These are phyloP conservation scores for Tinamus major DNA, from an alignment of 2,797 vertebrate species.

Conservation along the genomic window DNA sequence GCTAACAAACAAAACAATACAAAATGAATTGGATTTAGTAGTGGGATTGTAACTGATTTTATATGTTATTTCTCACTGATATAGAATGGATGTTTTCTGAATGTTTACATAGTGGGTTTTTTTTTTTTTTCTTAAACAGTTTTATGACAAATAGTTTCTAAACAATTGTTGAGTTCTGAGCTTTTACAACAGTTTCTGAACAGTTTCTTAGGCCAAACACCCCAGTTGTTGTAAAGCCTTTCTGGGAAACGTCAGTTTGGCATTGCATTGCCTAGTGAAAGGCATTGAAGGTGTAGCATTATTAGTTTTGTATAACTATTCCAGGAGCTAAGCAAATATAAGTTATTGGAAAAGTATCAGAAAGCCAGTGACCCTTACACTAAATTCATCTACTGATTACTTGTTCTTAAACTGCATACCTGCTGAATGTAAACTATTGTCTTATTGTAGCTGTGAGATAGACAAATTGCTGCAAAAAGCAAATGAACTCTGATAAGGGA, in stretches of 20 bases:
- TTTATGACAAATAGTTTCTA: neutral
- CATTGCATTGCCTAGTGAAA: neutral
- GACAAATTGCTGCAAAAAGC: constrained; percentile 4
- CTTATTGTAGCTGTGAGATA: neutral
- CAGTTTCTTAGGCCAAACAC: neutral
- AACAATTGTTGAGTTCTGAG: too few species aligned
- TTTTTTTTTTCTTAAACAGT: neutral
- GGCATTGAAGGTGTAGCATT: neutral
- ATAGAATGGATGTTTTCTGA: neutral
- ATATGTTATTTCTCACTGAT: neutral
- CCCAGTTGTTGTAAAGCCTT: neutral
- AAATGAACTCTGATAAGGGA: neutral
- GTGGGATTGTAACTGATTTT: neutral
- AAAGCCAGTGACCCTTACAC: neutral
- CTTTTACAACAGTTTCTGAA: neutral
- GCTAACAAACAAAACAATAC: neutral
- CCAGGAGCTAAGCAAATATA: neutral
- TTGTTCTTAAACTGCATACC: constrained; percentile 21
- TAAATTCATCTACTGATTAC: constrained; percentile 23
- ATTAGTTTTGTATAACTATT: neutral
- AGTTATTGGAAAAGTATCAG: constrained; percentile 2
- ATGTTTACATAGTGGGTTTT: neutral
- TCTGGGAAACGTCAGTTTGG: neutral
- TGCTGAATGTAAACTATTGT: neutral
- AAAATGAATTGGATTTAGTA: neutral